phyloP scores from a whole-genome alignment of 2,888 invertebrate species.

The Tetanocera ferruginea region DNA sequence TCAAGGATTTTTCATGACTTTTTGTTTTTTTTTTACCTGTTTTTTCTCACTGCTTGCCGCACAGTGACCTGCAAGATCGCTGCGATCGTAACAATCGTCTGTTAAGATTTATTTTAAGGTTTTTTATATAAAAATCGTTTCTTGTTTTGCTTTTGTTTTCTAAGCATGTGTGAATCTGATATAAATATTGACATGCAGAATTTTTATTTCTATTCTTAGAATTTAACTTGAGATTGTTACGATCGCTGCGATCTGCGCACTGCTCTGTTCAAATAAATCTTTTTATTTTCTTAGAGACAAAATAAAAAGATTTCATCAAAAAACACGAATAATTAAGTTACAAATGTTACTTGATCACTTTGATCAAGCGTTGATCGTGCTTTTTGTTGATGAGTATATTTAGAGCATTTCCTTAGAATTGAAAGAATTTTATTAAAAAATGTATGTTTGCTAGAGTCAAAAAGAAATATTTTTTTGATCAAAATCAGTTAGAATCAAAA shows the following conservation, averaged over 20 bases:
- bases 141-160: neutral
- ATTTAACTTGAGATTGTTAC: neutral
- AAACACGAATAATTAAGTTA: no score
- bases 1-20: neutral
- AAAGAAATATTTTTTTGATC: no score
- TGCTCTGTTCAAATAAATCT: neutral
- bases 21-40: neutral
- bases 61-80: neutral
- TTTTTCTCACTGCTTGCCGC: neutral
- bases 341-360: no score
- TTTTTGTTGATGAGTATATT: no score
- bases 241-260: neutral
- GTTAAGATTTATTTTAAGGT: neutral
- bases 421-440: neutral
- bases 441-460: no score
- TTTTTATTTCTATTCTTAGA: slow-evolving; percentile 22
- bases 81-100: neutral
- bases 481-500: no score
- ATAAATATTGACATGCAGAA: slow-evolving; percentile 29
- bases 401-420: neutral
- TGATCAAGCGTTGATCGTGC: neutral
- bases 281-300: neutral
- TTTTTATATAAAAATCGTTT: neutral
- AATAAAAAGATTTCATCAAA: no score
- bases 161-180: neutral